phyloP scores from a whole-genome alignment of 2,113 vertebrate genomes.

The Zootoca vivipara region DNA sequence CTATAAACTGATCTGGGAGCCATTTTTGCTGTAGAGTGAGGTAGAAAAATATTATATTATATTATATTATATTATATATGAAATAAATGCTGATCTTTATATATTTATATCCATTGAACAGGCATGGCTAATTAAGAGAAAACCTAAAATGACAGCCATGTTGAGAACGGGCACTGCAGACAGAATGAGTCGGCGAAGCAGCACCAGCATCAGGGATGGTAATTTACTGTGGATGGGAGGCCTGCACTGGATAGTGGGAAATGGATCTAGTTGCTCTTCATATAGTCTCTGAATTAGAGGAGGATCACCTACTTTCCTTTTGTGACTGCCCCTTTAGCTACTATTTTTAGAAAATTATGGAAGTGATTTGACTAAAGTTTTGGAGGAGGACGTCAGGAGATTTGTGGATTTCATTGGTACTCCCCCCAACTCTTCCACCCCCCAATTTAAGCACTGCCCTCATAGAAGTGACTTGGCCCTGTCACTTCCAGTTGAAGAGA shows the following conservation, averaged over 20 bases:
- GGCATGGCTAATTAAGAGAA: conserved; percentile 9
- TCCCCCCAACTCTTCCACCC: too few relatives aligned
- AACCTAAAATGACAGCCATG: conserved; percentile 16
- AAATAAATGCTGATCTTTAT: neutral
- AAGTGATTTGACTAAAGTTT: neutral
- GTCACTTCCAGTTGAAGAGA: neutral
- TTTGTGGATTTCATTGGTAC: neutral
- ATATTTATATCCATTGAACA: neutral
- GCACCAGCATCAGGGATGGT: conserved; percentile 31
- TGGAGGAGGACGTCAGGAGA: too few relatives aligned
- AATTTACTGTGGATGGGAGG: neutral
- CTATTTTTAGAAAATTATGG: neutral
- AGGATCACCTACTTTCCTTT: neutral
- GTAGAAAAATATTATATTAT: too few relatives aligned
- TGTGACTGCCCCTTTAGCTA: neutral
- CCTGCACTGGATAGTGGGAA: neutral
- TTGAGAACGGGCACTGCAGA: conserved; percentile 4
- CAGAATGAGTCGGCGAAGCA: conserved; percentile 29
- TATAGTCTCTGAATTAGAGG: neutral
- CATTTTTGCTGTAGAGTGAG: too few relatives aligned
- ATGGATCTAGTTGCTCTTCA: neutral
- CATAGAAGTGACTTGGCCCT: neutral
- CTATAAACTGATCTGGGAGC: too few relatives aligned
- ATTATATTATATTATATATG: too few relatives aligned
- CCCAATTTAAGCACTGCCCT: neutral